A percentile compares a stretch with the other conserved stretches of the same genome.
Conservation (phyloP, 2,113 vertebrate genomes). For the Mungos mungo region DNA sequence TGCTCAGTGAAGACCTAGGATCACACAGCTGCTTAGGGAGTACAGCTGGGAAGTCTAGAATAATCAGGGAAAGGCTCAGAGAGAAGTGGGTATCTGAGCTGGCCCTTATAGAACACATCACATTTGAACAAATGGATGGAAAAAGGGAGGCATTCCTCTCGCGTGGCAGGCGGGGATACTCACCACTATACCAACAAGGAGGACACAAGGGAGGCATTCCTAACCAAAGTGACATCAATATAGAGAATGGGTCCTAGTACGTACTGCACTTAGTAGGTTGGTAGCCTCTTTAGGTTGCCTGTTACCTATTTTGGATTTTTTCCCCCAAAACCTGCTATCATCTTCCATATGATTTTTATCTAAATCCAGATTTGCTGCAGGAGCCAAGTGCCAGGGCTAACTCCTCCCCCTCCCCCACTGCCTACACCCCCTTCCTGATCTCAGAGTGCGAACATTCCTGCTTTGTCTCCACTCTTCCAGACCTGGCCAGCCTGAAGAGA, state of each 20-base stretch:
- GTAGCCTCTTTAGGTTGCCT: background rate
- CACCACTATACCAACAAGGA: too few relatives aligned
- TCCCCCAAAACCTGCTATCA: background rate
- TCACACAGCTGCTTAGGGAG: background rate
- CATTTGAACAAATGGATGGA: background rate
- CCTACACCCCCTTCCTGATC: background rate
- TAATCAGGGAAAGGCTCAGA: background rate
- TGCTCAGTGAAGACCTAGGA: background rate
- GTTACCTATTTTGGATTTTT: background rate
- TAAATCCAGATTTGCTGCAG: background rate
- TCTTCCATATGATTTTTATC: background rate
- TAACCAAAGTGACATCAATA: background rate
- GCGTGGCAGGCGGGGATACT: too few relatives aligned
- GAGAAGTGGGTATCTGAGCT: too few relatives aligned
- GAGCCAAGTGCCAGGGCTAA: background rate
- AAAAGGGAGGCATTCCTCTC: background rate
- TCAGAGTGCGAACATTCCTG: background rate
- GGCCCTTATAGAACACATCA: background rate
- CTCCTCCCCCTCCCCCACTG: fast-evolving
- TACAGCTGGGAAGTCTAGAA: background rate
- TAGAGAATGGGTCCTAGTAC: background rate
- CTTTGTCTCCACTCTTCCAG: background rate
- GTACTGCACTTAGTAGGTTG: background rate
- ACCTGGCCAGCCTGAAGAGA: background rate
- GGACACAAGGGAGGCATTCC: background rate